Evolutionary conservation across 2,888 invertebrate genomes (phyloP).

Genomic region (Pristionchus mayeri): DNA sequence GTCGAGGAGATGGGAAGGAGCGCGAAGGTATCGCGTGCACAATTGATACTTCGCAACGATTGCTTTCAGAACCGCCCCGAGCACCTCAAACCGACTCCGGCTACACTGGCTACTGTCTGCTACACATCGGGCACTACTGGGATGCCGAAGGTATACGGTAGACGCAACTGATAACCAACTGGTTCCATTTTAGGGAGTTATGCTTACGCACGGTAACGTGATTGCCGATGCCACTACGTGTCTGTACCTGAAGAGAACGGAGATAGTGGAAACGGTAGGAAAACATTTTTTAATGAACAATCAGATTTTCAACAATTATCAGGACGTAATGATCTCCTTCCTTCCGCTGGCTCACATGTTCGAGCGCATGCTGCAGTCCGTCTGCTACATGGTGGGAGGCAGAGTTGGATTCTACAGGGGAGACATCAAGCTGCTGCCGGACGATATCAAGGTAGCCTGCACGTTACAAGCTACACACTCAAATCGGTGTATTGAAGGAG

Average conservation of each 20-base stretch:
- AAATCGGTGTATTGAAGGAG: too few species aligned
- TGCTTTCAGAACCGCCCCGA: background rate
- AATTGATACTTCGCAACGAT: background rate
- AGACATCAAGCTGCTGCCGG: constrained; percentile 86
- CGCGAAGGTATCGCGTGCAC: constrained; percentile 7
- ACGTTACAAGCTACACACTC: too few species aligned
- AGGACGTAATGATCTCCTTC: constrained; percentile 85
- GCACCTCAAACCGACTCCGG: constrained; percentile 84
- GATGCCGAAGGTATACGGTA: constrained; percentile 63
- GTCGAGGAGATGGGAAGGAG: constrained; percentile 63
- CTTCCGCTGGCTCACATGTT: constrained; percentile 97
- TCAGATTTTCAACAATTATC: background rate
- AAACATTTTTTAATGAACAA: background rate
- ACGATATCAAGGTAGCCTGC: constrained; percentile 86
- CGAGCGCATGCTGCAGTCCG: constrained; percentile 82
- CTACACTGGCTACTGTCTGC: constrained; percentile 93
- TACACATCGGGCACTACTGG: constrained; percentile 89
- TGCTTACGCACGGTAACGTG: constrained; percentile 92
- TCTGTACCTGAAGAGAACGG: constrained; percentile 69
- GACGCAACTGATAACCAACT: constrained; percentile 52
- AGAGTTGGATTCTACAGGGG: constrained; percentile 81
- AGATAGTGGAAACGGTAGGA: constrained; percentile 54
- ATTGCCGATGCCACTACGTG: constrained; percentile 70
- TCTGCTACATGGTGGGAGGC: constrained; percentile 70
- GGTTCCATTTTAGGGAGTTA: constrained; percentile 87